Conservation (phyloP, 2,888 invertebrate genomes). For the Marronus borbonicus region DNA sequence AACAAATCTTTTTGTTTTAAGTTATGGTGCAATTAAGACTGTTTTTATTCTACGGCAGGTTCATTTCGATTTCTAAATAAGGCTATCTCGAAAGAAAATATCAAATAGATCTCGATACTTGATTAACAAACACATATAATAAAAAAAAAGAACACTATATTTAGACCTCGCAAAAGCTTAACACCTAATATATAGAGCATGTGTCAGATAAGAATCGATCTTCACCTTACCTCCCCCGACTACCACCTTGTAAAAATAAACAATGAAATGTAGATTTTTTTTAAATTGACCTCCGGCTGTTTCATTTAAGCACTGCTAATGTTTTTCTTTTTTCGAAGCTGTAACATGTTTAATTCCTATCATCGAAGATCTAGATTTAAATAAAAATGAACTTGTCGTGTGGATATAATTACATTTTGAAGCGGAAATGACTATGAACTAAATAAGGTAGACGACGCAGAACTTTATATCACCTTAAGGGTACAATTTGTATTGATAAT, state of each 20-base stretch:
- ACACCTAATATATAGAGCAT: background rate
- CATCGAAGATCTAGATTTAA: too few species aligned
- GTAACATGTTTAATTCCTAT: too few species aligned
- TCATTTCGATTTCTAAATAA: background rate
- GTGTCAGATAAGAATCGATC: too few species aligned
- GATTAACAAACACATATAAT: too few species aligned
- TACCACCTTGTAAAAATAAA: too few species aligned
- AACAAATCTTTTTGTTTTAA: constrained; percentile 54
- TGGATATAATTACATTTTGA: constrained; percentile 15
- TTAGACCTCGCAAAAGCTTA: background rate
- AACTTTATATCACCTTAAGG: constrained; percentile 34
- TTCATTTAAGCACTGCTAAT: too few species aligned
- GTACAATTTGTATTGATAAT: constrained; percentile 10
- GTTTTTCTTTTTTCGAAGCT: too few species aligned
- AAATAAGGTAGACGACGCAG: constrained; percentile 41
- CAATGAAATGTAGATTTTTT: too few species aligned
- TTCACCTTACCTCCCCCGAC: too few species aligned
- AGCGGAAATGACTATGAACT: background rate
- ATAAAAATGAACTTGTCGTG: constrained; percentile 33
- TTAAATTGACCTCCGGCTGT: too few species aligned
- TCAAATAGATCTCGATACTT: too few species aligned
- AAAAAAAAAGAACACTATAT: background rate
- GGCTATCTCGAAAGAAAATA: too few species aligned
- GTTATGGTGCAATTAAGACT: constrained; percentile 70
- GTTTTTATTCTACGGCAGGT: constrained; percentile 56